Conservation (phyloP, 2,888 invertebrate genomes). For the Stomorhina lunata region DNA sequence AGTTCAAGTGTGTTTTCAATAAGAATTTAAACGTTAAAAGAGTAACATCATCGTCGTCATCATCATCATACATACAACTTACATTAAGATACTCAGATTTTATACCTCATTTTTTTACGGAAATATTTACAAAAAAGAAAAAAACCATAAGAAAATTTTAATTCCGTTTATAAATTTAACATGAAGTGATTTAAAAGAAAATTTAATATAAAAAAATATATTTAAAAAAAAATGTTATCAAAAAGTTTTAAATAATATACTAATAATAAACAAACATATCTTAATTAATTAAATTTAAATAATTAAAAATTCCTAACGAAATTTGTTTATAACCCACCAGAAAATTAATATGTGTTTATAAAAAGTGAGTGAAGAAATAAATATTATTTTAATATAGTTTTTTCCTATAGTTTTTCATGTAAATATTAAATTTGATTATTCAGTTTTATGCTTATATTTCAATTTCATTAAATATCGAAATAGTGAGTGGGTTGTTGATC, state of each 20-base stretch:
- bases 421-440: slow-evolving; percentile 49
- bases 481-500: slow-evolving; percentile 47
- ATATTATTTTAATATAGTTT: background rate
- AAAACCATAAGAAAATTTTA: slow-evolving; percentile 22
- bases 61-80: slow-evolving; percentile 9
- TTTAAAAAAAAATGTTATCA: background rate
- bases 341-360: background rate
- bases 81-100: slow-evolving; percentile 13
- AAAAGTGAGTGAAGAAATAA: background rate
- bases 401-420: slow-evolving; percentile 20
- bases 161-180: slow-evolving; percentile 34
- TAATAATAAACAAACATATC: background rate
- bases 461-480: slow-evolving; percentile 8
- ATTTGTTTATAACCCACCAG: background rate
- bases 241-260: background rate
- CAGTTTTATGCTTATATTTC: slow-evolving; percentile 29
- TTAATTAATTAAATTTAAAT: slow-evolving; percentile 1
- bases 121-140: slow-evolving; percentile 27
- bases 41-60: slow-evolving; percentile 52
- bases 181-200: too few species aligned
- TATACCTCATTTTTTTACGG: background rate
- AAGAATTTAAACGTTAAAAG: slow-evolving; percentile 62
- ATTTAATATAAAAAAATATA: too few species aligned
- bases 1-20: slow-evolving; percentile 61
- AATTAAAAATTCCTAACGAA: background rate